Percentiles rank a stretch among this genome's conserved stretches.
phyloP scores from a whole-genome alignment of 2,113 vertebrate species.

The Meleagris gallopavo region DNA sequence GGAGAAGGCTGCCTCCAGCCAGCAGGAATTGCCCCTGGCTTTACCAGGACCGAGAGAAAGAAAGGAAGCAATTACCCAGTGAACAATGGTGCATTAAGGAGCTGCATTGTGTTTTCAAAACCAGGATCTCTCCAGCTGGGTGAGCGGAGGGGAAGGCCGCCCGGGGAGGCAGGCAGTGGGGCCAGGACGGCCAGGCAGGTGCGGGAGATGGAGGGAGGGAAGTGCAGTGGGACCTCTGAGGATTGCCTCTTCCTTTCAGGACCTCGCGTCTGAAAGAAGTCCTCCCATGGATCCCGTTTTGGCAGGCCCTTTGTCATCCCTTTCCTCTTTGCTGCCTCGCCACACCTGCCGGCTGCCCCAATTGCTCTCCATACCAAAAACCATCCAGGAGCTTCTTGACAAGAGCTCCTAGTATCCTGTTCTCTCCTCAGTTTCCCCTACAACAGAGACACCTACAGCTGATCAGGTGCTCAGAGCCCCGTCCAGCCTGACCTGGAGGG shows the following conservation, averaged over 20 bases:
- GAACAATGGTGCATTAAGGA: conserved; percentile 74
- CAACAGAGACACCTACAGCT: too few species aligned
- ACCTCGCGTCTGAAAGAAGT: background rate
- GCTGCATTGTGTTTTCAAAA: conserved; percentile 67
- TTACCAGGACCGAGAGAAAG: conserved; percentile 68
- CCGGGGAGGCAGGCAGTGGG: background rate
- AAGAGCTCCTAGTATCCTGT: background rate
- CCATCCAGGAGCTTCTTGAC: background rate
- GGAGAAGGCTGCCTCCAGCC: conserved; percentile 67
- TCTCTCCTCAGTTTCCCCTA: background rate
- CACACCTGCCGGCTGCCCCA: rapidly evolving
- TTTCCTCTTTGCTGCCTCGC: background rate
- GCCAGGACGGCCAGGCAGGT: background rate
- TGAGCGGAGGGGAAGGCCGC: background rate
- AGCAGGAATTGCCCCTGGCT: conserved; percentile 74
- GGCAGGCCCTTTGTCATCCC: background rate
- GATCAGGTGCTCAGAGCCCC: too few species aligned
- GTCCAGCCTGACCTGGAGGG: too few species aligned
- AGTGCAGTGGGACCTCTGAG: background rate
- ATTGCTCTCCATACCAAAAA: background rate
- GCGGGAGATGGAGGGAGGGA: background rate
- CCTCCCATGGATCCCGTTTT: background rate
- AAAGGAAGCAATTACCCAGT: conserved; percentile 77
- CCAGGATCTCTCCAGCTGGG: conserved; percentile 45
- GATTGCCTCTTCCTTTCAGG: background rate